A percentile compares a stretch with the other conserved stretches of the same genome.
These are phyloP conservation scores for Hylaea fasciaria DNA, from an alignment of 2,888 invertebrate genomes.

Conservation along the genomic window DNA sequence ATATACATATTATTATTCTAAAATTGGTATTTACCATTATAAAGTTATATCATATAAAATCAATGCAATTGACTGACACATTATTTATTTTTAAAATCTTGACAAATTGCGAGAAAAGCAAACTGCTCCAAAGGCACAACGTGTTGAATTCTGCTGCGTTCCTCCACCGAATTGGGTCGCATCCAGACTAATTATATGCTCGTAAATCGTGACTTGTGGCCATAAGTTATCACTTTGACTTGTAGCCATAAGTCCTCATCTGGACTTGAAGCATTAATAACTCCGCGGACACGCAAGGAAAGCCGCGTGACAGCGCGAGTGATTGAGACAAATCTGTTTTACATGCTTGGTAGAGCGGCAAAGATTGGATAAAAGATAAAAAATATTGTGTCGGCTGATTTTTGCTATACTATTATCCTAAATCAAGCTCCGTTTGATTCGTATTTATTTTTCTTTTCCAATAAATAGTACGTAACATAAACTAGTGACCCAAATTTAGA, in stretches of 20 bases:
- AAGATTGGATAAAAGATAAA: background rate
- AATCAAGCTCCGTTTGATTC: too few relatives aligned
- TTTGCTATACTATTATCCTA: too few relatives aligned
- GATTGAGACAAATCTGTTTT: constrained; percentile 43
- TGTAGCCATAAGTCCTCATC: constrained; percentile 38
- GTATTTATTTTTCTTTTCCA: too few relatives aligned
- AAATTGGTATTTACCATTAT: too few relatives aligned
- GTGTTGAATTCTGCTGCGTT: constrained; percentile 22
- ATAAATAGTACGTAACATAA: too few relatives aligned
- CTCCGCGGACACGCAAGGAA: constrained; percentile 52
- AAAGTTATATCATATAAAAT: too few relatives aligned
- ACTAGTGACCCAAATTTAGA: background rate
- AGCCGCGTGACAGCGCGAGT: constrained; percentile 46
- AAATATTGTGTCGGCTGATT: too few relatives aligned
- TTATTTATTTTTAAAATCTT: background rate
- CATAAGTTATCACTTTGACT: constrained; percentile 45
- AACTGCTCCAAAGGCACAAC: constrained; percentile 1
- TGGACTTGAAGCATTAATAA: constrained; percentile 49
- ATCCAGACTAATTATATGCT: constrained; percentile 71
- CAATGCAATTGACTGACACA: too few relatives aligned
- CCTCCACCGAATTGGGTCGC: constrained; percentile 59
- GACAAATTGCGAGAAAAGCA: background rate
- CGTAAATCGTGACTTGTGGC: constrained; percentile 57
- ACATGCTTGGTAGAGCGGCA: constrained; percentile 4
- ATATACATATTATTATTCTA: too few relatives aligned